Percentiles rank a stretch among this genome's conserved stretches.
Conservation (phyloP, 2,888 invertebrate genomes). For the Resseliella maxima region DNA sequence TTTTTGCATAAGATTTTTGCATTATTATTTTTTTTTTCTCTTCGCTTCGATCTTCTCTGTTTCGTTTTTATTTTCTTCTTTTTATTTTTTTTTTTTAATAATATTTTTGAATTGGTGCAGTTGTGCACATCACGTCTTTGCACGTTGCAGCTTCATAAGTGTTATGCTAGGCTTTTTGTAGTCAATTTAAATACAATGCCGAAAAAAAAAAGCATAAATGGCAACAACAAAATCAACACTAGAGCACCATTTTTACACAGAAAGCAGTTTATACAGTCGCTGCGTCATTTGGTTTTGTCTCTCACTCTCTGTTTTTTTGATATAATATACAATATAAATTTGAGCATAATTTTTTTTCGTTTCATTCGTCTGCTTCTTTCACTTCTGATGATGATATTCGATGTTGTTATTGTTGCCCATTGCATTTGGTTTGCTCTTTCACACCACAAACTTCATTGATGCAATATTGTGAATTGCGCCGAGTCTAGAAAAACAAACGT, state of each 20-base stretch:
- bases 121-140: not conserved
- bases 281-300: conserved; percentile 12
- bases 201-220: not conserved
- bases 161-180: not conserved
- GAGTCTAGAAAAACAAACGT: not conserved
- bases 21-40: not conserved
- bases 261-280: too few relatives aligned
- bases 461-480: not conserved
- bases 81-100: not conserved
- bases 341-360: not conserved
- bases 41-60: not conserved
- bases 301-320: conserved; percentile 24
- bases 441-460: not conserved
- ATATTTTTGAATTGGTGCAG: not conserved
- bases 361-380: not conserved
- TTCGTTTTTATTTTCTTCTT: not conserved
- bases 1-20: conserved; percentile 22
- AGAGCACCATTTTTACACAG: not conserved
- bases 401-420: not conserved
- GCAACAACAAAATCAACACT: conserved; percentile 44
- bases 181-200: conserved; percentile 53
- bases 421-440: not conserved
- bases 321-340: conserved; percentile 45
- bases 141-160: not conserved
- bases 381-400: not conserved